Evolutionary conservation across 2,113 vertebrate species (phyloP).

Genomic region (Stegastes partitus): DNA sequence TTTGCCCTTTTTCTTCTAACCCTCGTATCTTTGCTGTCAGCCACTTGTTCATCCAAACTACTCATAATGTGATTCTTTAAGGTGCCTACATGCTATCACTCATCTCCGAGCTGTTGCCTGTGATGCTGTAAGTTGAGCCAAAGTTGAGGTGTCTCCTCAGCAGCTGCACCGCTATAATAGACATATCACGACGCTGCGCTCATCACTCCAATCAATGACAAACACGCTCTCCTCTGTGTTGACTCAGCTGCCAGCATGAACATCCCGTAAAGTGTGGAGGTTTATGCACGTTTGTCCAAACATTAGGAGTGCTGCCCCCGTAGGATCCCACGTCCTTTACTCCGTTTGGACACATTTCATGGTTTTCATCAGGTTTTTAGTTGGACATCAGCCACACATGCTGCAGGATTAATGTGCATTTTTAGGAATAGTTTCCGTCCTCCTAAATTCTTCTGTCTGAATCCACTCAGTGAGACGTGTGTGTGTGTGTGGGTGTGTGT

Average conservation of each 20-base stretch:
- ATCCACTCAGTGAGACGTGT: conserved; percentile 17
- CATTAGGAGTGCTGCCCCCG: no score
- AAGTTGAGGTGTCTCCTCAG: conserved; percentile 14
- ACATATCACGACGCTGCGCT: neutral
- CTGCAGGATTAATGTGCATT: neutral
- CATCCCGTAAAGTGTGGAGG: neutral
- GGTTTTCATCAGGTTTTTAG: neutral
- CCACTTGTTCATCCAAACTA: neutral
- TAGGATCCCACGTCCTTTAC: neutral
- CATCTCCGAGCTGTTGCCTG: neutral
- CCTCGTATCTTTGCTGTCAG: no score
- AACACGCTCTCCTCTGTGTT: neutral
- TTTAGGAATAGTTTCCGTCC: conserved; percentile 27
- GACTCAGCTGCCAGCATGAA: conserved; percentile 4
- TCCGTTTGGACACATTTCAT: neutral
- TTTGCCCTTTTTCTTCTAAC: neutral
- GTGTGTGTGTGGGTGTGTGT: conserved; percentile 25
- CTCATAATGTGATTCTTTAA: no score
- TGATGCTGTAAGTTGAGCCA: conserved; percentile 22
- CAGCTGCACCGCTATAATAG: conserved; percentile 38
- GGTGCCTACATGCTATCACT: neutral
- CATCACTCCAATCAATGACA: neutral
- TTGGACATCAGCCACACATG: neutral
- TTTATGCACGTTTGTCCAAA: neutral
- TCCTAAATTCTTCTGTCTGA: conserved; percentile 23